Evolutionary conservation across 2,888 invertebrate genomes (phyloP).

Genomic region (Pandemis corylana): DNA sequence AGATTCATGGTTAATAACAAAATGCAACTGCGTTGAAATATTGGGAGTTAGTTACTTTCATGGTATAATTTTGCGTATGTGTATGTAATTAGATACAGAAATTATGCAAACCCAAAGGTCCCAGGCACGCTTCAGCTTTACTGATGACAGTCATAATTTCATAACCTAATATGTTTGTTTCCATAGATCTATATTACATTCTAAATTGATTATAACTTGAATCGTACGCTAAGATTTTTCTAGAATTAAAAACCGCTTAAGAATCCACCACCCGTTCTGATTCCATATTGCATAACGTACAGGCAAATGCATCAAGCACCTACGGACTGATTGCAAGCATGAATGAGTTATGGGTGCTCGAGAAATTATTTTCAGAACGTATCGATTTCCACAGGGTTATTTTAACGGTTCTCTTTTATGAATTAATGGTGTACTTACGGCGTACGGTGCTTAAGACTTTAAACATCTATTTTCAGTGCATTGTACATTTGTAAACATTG

Average conservation of each 20-base stretch:
- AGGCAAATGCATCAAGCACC: conserved; percentile 17
- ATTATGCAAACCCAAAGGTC: no score
- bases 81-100: no score
- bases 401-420: conserved; percentile 33
- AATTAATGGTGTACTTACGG: conserved; percentile 30
- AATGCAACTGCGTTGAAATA: no score
- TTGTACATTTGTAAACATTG: conserved; percentile 42
- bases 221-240: neutral
- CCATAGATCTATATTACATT: neutral
- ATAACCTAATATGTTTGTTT: neutral
- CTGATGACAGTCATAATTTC: no score
- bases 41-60: no score
- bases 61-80: no score
- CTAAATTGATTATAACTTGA: neutral
- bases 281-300: conserved; percentile 29
- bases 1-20: no score
- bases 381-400: conserved; percentile 32
- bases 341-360: conserved; percentile 31
- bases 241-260: conserved; percentile 10
- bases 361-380: conserved; percentile 36
- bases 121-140: no score
- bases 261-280: neutral
- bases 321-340: conserved; percentile 13
- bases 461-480: conserved; percentile 38
- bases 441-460: conserved; percentile 25